Percentiles rank a stretch among this genome's conserved stretches.
Conservation (phyloP, 2,888 invertebrate genomes). For the Ectobius pallidus region DNA sequence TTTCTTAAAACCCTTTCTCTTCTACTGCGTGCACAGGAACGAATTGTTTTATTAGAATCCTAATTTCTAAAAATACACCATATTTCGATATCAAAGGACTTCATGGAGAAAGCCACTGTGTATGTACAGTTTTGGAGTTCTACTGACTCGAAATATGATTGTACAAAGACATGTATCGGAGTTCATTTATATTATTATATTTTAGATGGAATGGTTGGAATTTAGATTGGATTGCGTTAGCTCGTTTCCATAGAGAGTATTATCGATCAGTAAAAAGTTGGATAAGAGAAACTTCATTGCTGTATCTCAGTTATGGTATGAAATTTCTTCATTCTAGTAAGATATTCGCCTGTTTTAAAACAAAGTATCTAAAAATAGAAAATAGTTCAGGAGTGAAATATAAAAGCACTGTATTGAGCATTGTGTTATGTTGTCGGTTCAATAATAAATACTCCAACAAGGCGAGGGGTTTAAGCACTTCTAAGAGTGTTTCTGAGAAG, state of each 20-base stretch:
- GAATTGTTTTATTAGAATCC: constrained; percentile 1
- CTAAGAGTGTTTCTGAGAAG: too few relatives aligned
- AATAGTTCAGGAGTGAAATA: too few relatives aligned
- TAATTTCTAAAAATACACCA: background rate
- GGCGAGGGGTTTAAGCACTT: too few relatives aligned
- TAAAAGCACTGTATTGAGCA: too few relatives aligned
- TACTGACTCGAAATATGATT: constrained; percentile 8
- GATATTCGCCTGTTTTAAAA: too few relatives aligned
- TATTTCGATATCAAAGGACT: constrained; percentile 15
- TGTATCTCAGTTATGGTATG: too few relatives aligned
- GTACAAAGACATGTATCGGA: background rate
- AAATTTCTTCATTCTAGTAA: too few relatives aligned
- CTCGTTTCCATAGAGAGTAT: background rate
- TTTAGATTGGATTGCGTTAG: background rate
- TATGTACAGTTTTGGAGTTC: background rate
- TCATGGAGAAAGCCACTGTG: background rate
- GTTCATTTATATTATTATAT: background rate
- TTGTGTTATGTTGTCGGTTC: too few relatives aligned
- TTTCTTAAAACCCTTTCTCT: background rate
- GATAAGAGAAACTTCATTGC: background rate
- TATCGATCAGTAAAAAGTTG: background rate
- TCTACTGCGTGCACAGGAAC: background rate
- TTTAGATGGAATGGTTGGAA: constrained; percentile 2
- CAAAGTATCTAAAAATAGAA: too few relatives aligned
- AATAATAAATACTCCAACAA: too few relatives aligned